Conservation (phyloP, 2,113 vertebrate species). For the Anas platyrhynchos region DNA sequence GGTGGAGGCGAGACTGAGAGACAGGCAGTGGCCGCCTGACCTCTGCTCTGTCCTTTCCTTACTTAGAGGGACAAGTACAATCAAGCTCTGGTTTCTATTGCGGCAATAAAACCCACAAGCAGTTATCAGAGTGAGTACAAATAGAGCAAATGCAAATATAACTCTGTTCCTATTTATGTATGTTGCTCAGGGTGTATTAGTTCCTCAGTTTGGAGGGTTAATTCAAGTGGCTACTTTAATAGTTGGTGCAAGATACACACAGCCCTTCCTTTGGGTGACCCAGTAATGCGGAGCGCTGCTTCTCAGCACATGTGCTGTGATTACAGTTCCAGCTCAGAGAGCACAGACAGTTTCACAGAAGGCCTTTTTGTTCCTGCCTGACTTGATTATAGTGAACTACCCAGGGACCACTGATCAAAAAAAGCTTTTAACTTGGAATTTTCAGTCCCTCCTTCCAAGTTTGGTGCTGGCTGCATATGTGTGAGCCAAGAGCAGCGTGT, state of each 20-base stretch:
- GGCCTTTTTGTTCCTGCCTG: not conserved
- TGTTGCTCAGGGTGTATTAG: not conserved
- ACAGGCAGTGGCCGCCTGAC: rapidly evolving
- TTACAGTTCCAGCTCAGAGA: not conserved
- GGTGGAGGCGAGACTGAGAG: not conserved
- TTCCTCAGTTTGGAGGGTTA: not conserved
- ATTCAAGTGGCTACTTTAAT: not conserved
- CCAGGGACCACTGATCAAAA: not conserved
- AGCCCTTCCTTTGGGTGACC: not conserved
- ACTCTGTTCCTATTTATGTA: not conserved
- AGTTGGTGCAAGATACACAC: not conserved
- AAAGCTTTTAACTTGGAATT: not conserved
- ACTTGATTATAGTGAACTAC: not conserved
- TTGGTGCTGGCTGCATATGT: rapidly evolving
- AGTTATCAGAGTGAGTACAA: not conserved
- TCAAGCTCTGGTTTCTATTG: not conserved
- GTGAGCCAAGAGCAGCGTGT: not conserved
- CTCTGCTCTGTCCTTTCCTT: not conserved
- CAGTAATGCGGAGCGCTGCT: not conserved
- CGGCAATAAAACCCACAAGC: not conserved
- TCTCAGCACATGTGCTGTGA: not conserved
- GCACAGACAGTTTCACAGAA: not conserved
- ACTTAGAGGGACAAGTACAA: too few species aligned
- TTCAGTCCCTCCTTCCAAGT: rapidly evolving
- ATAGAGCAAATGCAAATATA: not conserved